A percentile compares a stretch with the other conserved stretches of the same genome.
phyloP scores from a whole-genome alignment of 2,113 vertebrate species.

The Dasypus novemcinctus region DNA sequence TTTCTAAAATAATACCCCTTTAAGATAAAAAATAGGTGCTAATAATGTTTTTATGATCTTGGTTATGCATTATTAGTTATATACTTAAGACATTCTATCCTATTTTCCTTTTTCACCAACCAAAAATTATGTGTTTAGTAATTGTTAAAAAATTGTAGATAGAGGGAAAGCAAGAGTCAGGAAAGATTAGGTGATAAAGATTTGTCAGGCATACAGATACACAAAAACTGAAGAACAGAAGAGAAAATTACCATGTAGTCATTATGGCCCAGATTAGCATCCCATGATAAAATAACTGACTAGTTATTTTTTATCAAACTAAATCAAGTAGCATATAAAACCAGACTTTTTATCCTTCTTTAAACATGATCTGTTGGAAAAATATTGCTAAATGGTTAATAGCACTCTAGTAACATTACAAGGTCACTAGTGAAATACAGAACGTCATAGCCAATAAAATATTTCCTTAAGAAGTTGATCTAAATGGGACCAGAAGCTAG shows the following conservation, averaged over 20 bases:
- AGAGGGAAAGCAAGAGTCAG: background rate
- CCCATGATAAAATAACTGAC: background rate
- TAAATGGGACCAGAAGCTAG: background rate
- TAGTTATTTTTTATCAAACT: background rate
- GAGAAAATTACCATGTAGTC: background rate
- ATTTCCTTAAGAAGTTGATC: constrained; percentile 7
- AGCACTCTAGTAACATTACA: background rate
- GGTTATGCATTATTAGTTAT: background rate
- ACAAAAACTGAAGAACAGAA: background rate
- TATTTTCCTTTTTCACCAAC: background rate
- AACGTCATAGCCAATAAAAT: background rate
- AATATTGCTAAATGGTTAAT: constrained; percentile 8
- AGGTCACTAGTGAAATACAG: background rate
- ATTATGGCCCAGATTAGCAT: background rate
- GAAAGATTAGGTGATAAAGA: background rate
- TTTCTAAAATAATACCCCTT: constrained; percentile 34
- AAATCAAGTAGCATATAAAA: background rate
- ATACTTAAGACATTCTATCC: background rate
- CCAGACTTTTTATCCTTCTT: background rate
- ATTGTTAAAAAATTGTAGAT: constrained; percentile 13
- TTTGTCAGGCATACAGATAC: background rate
- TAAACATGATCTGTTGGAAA: background rate
- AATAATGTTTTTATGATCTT: background rate
- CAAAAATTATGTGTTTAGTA: background rate
- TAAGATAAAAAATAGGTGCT: background rate